phyloP scores from a whole-genome alignment of 1,140 invertebrate genomes.

The Pseudomyrmex dendroicus region DNA sequence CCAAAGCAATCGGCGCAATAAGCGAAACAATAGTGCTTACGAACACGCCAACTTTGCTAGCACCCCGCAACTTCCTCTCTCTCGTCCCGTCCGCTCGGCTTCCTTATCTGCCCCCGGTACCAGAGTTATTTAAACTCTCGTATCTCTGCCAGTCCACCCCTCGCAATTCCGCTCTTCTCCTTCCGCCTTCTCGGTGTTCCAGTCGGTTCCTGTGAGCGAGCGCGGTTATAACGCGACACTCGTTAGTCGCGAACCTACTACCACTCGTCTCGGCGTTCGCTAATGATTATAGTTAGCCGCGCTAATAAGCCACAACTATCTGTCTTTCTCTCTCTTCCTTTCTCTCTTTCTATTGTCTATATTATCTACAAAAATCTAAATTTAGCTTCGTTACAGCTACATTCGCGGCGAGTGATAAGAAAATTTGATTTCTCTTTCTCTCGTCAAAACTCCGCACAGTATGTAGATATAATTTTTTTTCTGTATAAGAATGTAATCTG shows the following conservation, averaged over 20 bases:
- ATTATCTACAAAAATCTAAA: not conserved
- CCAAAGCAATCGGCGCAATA: conserved; percentile 76
- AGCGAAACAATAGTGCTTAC: conserved; percentile 77
- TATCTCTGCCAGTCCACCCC: conserved; percentile 68
- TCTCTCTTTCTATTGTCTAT: too few relatives aligned
- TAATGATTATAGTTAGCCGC: conserved; percentile 67
- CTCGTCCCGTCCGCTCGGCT: conserved; percentile 53
- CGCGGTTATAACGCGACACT: conserved; percentile 37
- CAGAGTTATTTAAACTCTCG: conserved; percentile 77
- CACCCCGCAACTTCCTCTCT: conserved; percentile 64
- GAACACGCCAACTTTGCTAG: conserved; percentile 72
- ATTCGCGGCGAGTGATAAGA: too few relatives aligned
- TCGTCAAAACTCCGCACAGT: not conserved
- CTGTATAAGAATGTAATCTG: too few relatives aligned
- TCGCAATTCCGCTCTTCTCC: conserved; percentile 17
- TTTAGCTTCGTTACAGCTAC: not conserved
- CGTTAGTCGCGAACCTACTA: conserved; percentile 41
- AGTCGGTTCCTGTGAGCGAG: conserved; percentile 31
- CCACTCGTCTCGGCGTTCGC: conserved; percentile 35
- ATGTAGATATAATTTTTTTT: too few relatives aligned
- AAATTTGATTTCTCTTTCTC: too few relatives aligned
- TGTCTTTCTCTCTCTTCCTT: not conserved
- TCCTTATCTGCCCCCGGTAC: conserved; percentile 70
- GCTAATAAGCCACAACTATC: conserved; percentile 38
- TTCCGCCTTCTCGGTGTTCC: conserved; percentile 16